Evolutionary conservation across 2,113 vertebrate species (phyloP), one percentile per base, ranked within the genome.

Genomic region (Symphodus melops): DNA sequence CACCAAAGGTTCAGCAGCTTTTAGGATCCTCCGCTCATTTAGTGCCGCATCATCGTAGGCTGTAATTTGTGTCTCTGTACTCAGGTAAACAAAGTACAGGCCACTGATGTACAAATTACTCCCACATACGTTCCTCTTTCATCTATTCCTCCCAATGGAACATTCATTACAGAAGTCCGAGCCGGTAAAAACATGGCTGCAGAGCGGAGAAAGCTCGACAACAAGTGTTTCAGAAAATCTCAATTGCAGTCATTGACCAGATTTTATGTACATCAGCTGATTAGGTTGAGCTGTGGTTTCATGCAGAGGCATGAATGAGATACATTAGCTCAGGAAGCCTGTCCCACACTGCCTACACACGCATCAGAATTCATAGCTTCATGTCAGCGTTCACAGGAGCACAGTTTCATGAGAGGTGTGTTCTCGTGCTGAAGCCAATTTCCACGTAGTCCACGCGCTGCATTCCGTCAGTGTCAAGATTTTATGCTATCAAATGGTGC

Each of bases 1-100:
- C 62, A 75, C 53, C 65, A 58, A 51, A 51, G 1, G 4, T 25
- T 16, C 51, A 41, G 11, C 28, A 8, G 21, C 37, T n/a, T 67
- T 53, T 5, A 59, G 46, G 14, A n/a, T 37, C 21, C 23, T 77
- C 46, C 36, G 19, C 54, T 78, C 46, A 46, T 71, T 65, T 36
- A 65, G 46, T n/a, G 48, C 54, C n/a, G 65, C 37, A 37, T 65
- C 23, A 53, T 52, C 36, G 10, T 16, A 59, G 52, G 14, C n/a
- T 6, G 53, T 23, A 44, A 42, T 44, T 17, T 70, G 53, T 64
- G 21, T 52, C 58, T 57, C 42, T 51, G 33, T 41, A 23, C 20
- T 56, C 25, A 63, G 67, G 52, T 52, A 63, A 56, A 64, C 19
- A 57, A 21, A 42, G 21, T 14, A 77, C 5, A 0, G 64, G 37